A percentile compares a stretch with the other conserved stretches of the same genome.
phyloP scores from a whole-genome alignment of 1,140 invertebrate genomes.

The Achatina immaculata region DNA sequence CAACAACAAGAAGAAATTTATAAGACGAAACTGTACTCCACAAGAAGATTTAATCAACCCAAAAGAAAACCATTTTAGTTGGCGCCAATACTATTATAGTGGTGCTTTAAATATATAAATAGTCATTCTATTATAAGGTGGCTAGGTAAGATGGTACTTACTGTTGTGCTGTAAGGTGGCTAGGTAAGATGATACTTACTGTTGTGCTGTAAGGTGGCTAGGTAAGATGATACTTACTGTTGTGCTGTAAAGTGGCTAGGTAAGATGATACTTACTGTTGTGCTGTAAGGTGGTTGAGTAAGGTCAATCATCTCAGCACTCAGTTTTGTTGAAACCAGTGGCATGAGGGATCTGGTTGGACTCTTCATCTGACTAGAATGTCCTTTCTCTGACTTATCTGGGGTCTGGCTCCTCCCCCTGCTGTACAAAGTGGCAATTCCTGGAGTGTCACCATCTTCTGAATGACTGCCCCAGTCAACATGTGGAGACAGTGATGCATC shows the following conservation, averaged over 20 bases:
- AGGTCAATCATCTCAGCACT: conserved; percentile 70
- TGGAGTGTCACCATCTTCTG: conserved; percentile 35
- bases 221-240: no score
- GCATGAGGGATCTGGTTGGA: conserved; percentile 56
- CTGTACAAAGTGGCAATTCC: conserved; percentile 40
- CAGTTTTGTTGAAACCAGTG: conserved; percentile 65
- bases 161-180: no score
- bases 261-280: not conserved
- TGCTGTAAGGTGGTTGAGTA: conserved; percentile 38
- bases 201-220: no score
- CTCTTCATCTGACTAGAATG: conserved; percentile 46
- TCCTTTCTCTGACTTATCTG: conserved; percentile 38
- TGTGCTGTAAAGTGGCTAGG: no score
- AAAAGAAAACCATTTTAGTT: no score
- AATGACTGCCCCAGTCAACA: conserved; percentile 24
- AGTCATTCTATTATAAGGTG: no score
- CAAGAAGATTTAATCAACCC: no score
- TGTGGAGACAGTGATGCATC: conserved; percentile 19
- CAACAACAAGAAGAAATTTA: no score
- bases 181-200: not conserved
- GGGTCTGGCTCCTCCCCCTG: conserved; percentile 34
- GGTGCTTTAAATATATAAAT: no score
- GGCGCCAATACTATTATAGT: no score
- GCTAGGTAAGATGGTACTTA: no score
- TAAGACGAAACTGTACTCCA: no score